phyloP scores from a whole-genome alignment of 30 jellyfish, hydroid and myxozoan genomes.

The Turritopsis dohrnii region DNA sequence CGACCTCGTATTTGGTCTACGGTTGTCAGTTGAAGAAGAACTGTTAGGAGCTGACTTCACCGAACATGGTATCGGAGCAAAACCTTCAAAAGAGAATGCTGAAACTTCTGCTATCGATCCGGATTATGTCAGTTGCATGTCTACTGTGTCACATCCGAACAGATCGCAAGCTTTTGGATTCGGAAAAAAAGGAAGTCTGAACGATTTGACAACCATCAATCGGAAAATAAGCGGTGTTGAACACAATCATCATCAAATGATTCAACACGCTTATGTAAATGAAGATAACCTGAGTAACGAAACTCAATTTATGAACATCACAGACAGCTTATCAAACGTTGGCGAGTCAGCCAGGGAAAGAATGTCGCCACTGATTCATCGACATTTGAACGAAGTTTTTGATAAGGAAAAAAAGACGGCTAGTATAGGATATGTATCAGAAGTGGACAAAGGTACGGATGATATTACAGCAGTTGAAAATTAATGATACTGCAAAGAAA shows the following conservation, averaged over 20 bases:
- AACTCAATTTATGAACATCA: background rate
- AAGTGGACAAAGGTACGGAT: background rate
- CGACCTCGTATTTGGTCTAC: background rate
- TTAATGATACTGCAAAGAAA: too few species aligned
- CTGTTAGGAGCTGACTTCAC: slow-evolving; percentile 16
- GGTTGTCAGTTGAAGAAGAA: slow-evolving; percentile 18
- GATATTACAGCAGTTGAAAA: background rate
- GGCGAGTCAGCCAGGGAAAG: background rate
- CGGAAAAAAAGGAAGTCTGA: background rate
- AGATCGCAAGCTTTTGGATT: background rate
- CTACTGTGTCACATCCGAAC: background rate
- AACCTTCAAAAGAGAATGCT: background rate
- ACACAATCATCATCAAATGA: background rate
- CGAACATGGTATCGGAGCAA: slow-evolving; percentile 16
- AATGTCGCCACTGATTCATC: background rate
- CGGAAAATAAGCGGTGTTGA: background rate
- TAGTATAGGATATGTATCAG: background rate
- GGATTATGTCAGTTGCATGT: background rate
- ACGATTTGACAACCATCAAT: background rate
- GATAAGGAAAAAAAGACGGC: background rate
- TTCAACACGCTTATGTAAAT: background rate
- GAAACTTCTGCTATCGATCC: background rate
- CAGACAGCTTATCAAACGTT: background rate
- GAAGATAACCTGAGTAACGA: background rate
- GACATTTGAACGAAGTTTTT: background rate